Evolutionary conservation across 2,113 vertebrate species (phyloP).

Genomic region (Tyrannus savana): DNA sequence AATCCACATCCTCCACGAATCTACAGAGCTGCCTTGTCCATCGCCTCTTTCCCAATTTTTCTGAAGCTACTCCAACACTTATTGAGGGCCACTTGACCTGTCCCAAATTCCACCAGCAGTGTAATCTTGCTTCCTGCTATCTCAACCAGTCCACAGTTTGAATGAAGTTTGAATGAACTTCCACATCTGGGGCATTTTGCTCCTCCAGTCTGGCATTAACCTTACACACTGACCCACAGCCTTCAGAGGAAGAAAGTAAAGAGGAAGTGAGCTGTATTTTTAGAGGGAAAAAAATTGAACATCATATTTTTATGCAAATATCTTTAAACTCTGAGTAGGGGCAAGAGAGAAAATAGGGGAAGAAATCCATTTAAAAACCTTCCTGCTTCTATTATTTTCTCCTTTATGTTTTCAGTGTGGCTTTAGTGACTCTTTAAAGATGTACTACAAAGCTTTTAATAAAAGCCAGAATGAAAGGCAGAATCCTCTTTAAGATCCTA

Average conservation of each 20-base stretch:
- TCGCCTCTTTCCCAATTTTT: not conserved
- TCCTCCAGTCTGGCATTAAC: not conserved
- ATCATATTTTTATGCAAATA: conserved; percentile 28
- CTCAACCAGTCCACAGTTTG: not conserved
- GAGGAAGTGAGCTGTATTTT: not conserved
- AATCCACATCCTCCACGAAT: not conserved
- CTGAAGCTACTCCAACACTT: not conserved
- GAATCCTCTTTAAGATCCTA: conserved; percentile 59
- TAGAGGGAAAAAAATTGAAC: not conserved
- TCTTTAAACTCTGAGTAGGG: not conserved
- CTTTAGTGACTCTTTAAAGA: conserved; percentile 61
- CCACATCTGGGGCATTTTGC: not conserved
- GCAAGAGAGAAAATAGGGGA: not conserved
- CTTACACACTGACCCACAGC: not conserved
- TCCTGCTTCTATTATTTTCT: conserved; percentile 32
- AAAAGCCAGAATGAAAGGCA: conserved; percentile 63
- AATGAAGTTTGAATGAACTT: not conserved
- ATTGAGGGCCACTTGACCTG: not conserved
- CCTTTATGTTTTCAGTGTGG: conserved; percentile 42
- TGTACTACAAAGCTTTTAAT: conserved; percentile 64
- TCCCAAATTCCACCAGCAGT: not conserved
- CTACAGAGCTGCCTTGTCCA: not conserved
- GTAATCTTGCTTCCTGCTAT: not conserved
- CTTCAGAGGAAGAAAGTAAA: not conserved
- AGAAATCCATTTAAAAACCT: conserved; percentile 42